Evolutionary conservation across 2,888 invertebrate genomes (phyloP), one percentile per base, ranked within the genome.

Genomic region (Ophion obscuratus): DNA sequence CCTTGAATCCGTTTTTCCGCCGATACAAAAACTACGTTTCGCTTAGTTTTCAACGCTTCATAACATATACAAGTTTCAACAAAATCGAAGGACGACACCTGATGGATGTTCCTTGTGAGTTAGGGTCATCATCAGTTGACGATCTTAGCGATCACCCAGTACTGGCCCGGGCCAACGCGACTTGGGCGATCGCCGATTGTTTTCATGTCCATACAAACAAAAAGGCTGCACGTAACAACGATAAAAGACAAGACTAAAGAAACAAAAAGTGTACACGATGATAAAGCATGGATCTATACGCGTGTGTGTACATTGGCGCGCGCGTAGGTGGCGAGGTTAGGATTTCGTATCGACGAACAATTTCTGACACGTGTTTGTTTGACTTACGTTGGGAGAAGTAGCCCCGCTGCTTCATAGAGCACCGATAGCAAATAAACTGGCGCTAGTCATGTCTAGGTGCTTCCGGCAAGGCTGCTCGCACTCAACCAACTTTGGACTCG

Each of bases 311-410:
- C 1, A 53, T 53, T 53, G 53, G 17, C 17, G 53, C 14, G 14
- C 5, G 11, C 53, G 53, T 53, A 17, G 11, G 2, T 4, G 53
- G 40, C 9, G 40, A 40, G 7, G 14, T 17, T 44, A 27, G 17
- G 74, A 57, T 59, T 67, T 59, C 40, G 24, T 7, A 31, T 17
- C 10, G 47, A 24, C 14, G 7, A 66, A 73, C 59, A 59, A 74
- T 67, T 68, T 59, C 68, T 24, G 27, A 79, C 27, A 59, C 36
- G 62, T 31, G 61, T 36, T 71, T 75, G 68, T 79, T 85, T 53
- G 70, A 85, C 82, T 85, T 82, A 85, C 82, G 62, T 53, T 78
- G 24, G 53, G 31, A 66, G 7, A 71, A 76, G 57, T 70, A 67
- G 11, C 40, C 44, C 67, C 40, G 47, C 10, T n/a, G 53, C 53